Evolutionary conservation across 2,888 invertebrate genomes (phyloP).

Genomic region (Carabus problematicus): DNA sequence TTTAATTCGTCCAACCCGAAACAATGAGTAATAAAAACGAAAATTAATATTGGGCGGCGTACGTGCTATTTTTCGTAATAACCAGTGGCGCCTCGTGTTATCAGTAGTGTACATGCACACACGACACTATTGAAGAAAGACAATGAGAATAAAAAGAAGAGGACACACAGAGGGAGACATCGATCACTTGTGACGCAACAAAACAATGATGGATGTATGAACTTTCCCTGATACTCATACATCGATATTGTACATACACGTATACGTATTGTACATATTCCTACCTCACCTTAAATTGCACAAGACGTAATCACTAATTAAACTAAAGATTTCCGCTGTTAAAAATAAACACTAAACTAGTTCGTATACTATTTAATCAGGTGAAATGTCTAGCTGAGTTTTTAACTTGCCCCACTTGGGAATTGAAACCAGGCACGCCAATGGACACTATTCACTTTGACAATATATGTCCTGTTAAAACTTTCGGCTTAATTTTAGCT

Average conservation of each 20-base stretch:
- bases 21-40: slow-evolving; percentile 26
- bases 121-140: neutral
- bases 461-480: no score
- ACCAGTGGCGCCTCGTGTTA: neutral
- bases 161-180: slow-evolving; percentile 6
- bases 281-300: no score
- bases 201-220: neutral
- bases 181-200: slow-evolving; percentile 25
- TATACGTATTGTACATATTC: no score
- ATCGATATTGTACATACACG: no score
- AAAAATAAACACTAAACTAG: no score
- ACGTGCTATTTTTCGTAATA: no score
- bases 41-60: slow-evolving; percentile 1
- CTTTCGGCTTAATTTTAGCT: no score
- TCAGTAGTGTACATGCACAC: neutral
- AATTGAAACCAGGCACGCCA: slow-evolving; percentile 5
- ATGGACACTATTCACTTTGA: neutral
- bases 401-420: neutral
- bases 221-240: no score
- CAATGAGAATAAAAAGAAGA: slow-evolving; percentile 4
- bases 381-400: no score
- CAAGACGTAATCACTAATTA: no score
- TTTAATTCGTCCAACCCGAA: slow-evolving; percentile 7
- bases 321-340: no score
- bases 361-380: no score